Evolutionary conservation across 2,888 invertebrate genomes (phyloP).

Genomic region (Noctua fimbriata): DNA sequence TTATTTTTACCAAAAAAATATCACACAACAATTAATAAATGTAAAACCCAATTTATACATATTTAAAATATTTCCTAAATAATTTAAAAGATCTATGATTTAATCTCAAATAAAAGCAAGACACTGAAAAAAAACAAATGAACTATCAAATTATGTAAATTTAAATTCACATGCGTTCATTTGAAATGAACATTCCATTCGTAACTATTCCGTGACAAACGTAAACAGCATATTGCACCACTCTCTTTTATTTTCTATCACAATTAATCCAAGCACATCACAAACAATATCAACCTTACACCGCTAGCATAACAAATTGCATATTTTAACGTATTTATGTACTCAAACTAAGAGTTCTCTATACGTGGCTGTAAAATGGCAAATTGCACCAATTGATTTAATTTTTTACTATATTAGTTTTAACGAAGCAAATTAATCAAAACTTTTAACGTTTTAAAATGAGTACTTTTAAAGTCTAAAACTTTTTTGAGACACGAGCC

Average conservation of each 20-base stretch:
- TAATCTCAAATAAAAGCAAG: conserved; percentile 30
- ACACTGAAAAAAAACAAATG: background rate
- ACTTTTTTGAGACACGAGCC: background rate
- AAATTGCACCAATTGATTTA: background rate
- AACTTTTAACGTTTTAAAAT: background rate
- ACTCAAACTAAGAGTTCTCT: background rate
- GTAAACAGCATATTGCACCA: conserved; percentile 26
- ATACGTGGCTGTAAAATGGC: background rate
- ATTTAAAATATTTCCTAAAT: background rate
- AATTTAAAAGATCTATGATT: conserved; percentile 10
- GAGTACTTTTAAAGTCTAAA: background rate
- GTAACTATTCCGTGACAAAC: conserved; percentile 3
- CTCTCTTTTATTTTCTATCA: conserved; percentile 12
- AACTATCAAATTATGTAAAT: background rate
- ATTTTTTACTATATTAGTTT: background rate
- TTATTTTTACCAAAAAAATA: background rate
- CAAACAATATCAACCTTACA: background rate
- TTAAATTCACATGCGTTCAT: background rate
- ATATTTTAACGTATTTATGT: background rate
- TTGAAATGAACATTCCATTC: conserved; percentile 3
- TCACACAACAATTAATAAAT: background rate
- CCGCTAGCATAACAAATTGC: background rate
- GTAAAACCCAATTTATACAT: background rate
- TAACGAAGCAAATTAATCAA: background rate
- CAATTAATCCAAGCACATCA: conserved; percentile 3